Evolutionary conservation across 2,113 vertebrate species (phyloP).

Genomic region (Anolis carolinensis): DNA sequence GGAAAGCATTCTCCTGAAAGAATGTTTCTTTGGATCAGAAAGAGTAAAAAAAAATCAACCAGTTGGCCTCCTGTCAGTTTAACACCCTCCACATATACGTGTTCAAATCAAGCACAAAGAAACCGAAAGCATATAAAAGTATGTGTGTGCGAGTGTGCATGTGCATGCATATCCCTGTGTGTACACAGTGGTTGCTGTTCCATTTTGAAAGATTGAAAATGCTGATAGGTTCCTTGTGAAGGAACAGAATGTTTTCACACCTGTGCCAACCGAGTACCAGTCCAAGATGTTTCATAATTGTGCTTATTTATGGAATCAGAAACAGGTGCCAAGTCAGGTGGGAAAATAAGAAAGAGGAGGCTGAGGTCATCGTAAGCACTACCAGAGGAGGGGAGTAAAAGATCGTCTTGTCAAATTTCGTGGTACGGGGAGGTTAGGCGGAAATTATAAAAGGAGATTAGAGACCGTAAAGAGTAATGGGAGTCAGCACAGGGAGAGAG

Average conservation of each 20-base stretch:
- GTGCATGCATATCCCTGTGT: no score
- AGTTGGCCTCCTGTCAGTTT: background rate
- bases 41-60: constrained; percentile 20
- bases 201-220: constrained; percentile 36
- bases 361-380: constrained; percentile 49
- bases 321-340: constrained; percentile 61
- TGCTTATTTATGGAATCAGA: constrained; percentile 51
- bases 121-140: constrained; percentile 36
- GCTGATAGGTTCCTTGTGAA: constrained; percentile 24
- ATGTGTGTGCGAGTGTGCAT: background rate
- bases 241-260: constrained; percentile 63
- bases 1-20: constrained; percentile 9
- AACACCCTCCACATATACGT: constrained; percentile 6
- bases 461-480: constrained; percentile 38
- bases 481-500: constrained; percentile 36
- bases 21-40: background rate
- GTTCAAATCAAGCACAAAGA: constrained; percentile 33
- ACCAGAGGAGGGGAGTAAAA: constrained; percentile 36
- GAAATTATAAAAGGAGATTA: constrained; percentile 59
- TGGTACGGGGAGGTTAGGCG: constrained; percentile 34
- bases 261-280: constrained; percentile 24
- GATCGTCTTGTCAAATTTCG: constrained; percentile 36
- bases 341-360: constrained; percentile 52
- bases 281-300: constrained; percentile 45
- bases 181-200: background rate